Evolutionary conservation across 2,113 vertebrate species (phyloP), one percentile per base, ranked within the genome.

Genomic region (Falcunculus frontatus): DNA sequence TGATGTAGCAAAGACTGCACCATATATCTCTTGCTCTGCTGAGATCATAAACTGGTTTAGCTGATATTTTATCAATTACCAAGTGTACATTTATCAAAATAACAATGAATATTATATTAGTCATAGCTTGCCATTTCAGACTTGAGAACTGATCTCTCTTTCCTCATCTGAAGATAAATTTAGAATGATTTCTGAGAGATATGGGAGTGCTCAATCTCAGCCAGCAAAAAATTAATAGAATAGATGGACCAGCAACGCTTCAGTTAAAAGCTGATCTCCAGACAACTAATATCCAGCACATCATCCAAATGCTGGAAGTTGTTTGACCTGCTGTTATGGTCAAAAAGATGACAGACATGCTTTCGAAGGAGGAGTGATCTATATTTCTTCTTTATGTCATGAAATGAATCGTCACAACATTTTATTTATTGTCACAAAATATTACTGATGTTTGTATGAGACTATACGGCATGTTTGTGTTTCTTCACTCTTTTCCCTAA

Each of bases 81-180:
- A 50, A 84, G 18, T 30, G 30, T 79, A 74, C 84, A 83, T 94
- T 94, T 95, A 79, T 96, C 75, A 95, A 91, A 94, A 96, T 93
- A 93, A 91, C 60, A 79, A 93, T 88, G 67, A 92, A 89, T 86
- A 73, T 94, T 91, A 60, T 44, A 84, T 88, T 96, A 91, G 47
- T 90, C 80, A 89, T 72, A 89, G 55, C 63, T 87, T 90, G 65
- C 29, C n/a, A 72, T 64, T 72, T 67, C 50, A 84, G 32, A 74
- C 37, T 80, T 89, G 65, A 92, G 56, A 94, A 92, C 79, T 70
- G 63, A 70, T 90, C 67, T 69, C 44, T 72, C 65, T 89, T 95
- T 95, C 63, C 39, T 92, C 62, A 84, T 80, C 64, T 92, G 50
- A 76, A 93, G 72, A 89, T 62, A 87, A 82, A 93, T 95, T 87